These are phyloP conservation scores for Eriosoma lanigerum DNA, from an alignment of 1,140 invertebrate genomes.

Conservation along the genomic window DNA sequence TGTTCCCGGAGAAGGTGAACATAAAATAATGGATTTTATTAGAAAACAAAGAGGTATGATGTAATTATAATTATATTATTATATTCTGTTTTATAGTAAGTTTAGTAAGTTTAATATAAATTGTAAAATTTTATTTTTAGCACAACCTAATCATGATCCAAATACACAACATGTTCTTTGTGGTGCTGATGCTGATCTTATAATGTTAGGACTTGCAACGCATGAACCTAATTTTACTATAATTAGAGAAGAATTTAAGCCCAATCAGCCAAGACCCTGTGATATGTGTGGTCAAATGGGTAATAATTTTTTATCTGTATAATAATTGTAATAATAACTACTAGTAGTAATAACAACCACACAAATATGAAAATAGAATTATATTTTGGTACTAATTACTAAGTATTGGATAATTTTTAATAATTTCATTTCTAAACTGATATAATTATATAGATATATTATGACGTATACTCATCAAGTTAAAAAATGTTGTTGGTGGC, in stretches of 20 bases:
- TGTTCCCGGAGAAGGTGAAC: constrained; percentile 93
- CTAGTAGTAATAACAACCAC: too few relatives aligned
- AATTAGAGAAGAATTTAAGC: constrained; percentile 97
- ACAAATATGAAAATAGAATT: too few relatives aligned
- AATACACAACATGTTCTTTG: constrained; percentile 97
- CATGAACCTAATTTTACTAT: constrained; percentile 99
- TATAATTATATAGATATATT: too few relatives aligned
- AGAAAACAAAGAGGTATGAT: constrained; percentile 80
- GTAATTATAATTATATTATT: constrained; percentile 32
- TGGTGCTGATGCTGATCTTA: constrained; percentile 98
- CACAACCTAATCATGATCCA: constrained; percentile 93
- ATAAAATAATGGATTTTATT: constrained; percentile 99
- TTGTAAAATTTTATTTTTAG: constrained; percentile 59
- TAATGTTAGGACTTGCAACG: constrained; percentile 96
- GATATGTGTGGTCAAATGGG: constrained; percentile 94
- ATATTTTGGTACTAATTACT: too few relatives aligned
- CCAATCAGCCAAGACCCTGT: constrained; percentile 93
- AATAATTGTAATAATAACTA: too few relatives aligned
- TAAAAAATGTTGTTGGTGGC: too few relatives aligned
- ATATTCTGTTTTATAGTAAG: not conserved
- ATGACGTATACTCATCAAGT: too few relatives aligned
- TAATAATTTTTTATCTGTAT: constrained; percentile 55
- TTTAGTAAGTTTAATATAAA: not conserved
- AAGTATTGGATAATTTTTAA: too few relatives aligned
- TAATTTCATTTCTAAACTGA: too few relatives aligned